Conservation (phyloP, 2,113 vertebrate species). For the Puma concolor region DNA sequence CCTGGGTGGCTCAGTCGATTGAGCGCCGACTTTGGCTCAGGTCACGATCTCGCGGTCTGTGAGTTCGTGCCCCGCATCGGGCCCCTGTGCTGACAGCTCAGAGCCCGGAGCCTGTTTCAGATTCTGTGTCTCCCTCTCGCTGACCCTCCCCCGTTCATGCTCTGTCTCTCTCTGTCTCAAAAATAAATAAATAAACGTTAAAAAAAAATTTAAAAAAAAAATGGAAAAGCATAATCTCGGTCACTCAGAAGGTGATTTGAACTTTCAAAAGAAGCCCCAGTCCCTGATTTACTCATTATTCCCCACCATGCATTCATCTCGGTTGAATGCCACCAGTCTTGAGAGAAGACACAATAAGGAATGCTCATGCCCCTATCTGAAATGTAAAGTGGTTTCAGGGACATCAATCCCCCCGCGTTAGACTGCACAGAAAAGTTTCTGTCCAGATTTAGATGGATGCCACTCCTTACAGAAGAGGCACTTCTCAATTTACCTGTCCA, state of each 20-base stretch:
- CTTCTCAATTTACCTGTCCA: background rate
- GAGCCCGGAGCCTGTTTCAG: no score
- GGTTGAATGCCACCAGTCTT: background rate
- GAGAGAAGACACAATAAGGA: background rate
- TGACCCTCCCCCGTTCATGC: no score
- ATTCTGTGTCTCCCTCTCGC: no score
- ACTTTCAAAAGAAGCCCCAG: background rate
- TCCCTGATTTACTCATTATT: background rate
- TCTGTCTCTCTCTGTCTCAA: no score
- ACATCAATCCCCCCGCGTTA: background rate
- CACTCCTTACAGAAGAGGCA: background rate
- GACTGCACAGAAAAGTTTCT: background rate
- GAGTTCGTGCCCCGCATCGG: no score
- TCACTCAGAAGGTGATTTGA: background rate
- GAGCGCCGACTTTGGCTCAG: no score
- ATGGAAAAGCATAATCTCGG: background rate
- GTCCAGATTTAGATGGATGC: background rate
- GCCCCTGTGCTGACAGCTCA: no score
- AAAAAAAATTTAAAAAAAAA: background rate
- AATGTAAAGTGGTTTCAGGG: background rate
- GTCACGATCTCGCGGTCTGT: no score
- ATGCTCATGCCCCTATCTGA: background rate
- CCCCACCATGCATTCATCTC: background rate
- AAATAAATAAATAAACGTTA: no score
- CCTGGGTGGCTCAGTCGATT: no score